Evolutionary conservation across 2,888 invertebrate genomes (phyloP).

Genomic region (Netelia melanura): DNA sequence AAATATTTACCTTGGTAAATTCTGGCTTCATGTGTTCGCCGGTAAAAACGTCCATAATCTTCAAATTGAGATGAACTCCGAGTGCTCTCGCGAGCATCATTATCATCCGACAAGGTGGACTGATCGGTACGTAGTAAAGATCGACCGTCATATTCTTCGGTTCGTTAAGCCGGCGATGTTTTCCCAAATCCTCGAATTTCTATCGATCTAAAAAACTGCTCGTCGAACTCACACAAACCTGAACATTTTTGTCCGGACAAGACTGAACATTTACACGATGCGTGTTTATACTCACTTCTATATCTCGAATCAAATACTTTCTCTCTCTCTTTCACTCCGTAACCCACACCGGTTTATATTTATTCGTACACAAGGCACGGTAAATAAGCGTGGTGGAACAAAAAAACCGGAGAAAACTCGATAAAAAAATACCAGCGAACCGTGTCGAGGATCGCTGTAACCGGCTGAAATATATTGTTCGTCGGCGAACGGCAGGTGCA

Average conservation of each 20-base stretch:
- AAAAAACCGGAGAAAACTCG: not conserved
- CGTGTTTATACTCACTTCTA: not conserved
- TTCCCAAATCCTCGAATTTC: not conserved
- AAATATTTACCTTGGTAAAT: conserved; percentile 87
- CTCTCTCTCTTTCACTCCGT: not conserved
- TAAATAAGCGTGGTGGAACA: conserved; percentile 9
- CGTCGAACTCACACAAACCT: not conserved
- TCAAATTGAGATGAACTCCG: conserved; percentile 89
- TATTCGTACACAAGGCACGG: not conserved
- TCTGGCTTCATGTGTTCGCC: conserved; percentile 89
- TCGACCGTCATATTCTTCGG: conserved; percentile 84
- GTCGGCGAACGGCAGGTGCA: conserved; percentile 47
- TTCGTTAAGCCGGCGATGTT: not conserved
- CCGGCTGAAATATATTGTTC: conserved; percentile 41
- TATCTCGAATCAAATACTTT: not conserved
- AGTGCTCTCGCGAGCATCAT: conserved; percentile 88
- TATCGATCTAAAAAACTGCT: not conserved
- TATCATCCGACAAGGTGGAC: conserved; percentile 89
- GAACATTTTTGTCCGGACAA: not conserved
- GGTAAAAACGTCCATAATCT: conserved; percentile 87
- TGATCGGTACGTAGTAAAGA: conserved; percentile 88
- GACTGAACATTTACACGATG: not conserved
- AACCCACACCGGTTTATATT: not conserved
- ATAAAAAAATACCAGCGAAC: conserved; percentile 24
- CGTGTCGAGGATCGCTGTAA: conserved; percentile 11